Evolutionary conservation across 2,113 vertebrate species (phyloP), one percentile per base, ranked within the genome.

Genomic region (Ciconia stormi): DNA sequence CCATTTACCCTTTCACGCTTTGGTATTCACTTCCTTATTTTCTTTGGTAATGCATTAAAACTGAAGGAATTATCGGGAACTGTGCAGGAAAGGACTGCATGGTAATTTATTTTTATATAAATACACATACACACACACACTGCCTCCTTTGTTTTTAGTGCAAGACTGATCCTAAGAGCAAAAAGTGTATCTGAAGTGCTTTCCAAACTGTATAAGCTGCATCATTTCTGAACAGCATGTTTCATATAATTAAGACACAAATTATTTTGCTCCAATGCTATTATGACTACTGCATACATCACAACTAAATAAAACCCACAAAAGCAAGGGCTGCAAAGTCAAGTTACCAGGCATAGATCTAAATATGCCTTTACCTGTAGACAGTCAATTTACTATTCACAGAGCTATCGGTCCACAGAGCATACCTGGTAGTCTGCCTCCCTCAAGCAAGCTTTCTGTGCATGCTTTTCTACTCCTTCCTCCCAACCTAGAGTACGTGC

Each of bases 211-310:
- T 47, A 4, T 26, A 69, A 58, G 29, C 56, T 74, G 23, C 1
- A 0, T 72, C 91, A 56, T 89, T 92, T 80, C 81, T 91, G 52
- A 87, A 56, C 38, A 67, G 34, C 26, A 15, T 13, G 26, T 58
- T 85, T 89, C 44, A 61, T 67, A 62, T 72, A 90, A 93, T 91
- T 91, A 87, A 95, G 59, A 77, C 32, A 87, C 18, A 82, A 84
- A 90, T 16, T 2, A 71, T 92, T 79, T 89, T 78, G 15, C 32
- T 27, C 42, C 42, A 47, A 71, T 80, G 49, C 11, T 74, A 3
- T 72, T 85, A 58, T 50, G 15, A 65, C 59, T 93, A 46, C 30
- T 73, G 16, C 19, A 42, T 63, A 13, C 16, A 38, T 65, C 46
- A 36, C 34, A 85, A 61, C 44, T 66, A 44, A 66, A 73, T 66